These are phyloP conservation scores for Todiramphus chloris DNA, from an alignment of 2,113 vertebrate genomes.

Conservation along the genomic window DNA sequence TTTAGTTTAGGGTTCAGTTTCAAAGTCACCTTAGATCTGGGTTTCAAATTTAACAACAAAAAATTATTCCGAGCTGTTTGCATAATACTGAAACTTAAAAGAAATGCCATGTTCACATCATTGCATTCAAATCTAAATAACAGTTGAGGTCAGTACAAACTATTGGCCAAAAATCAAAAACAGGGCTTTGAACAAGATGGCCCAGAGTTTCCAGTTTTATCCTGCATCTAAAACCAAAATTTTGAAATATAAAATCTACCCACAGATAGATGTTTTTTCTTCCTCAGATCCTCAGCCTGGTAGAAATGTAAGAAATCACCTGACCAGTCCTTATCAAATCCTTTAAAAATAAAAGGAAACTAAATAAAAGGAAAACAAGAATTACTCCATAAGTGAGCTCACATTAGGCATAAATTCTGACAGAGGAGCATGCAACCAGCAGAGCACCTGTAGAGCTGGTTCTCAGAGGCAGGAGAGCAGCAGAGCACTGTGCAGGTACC, in stretches of 20 bases:
- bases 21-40: background rate
- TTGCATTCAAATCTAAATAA: background rate
- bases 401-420: background rate
- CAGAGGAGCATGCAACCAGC: background rate
- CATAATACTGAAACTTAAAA: background rate
- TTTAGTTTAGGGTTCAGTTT: background rate
- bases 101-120: background rate
- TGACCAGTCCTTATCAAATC: background rate
- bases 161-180: background rate
- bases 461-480: background rate
- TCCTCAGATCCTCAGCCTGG: background rate
- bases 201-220: background rate
- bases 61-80: background rate
- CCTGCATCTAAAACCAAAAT: background rate
- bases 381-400: background rate
- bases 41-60: background rate
- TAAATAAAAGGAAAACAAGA: background rate
- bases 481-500: background rate
- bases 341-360: background rate
- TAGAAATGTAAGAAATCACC: background rate
- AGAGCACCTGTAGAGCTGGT: background rate
- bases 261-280: background rate
- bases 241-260: background rate
- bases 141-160: background rate
- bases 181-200: background rate